Conservation (phyloP, 2,888 invertebrate genomes). For the Drosophila anomalata region DNA sequence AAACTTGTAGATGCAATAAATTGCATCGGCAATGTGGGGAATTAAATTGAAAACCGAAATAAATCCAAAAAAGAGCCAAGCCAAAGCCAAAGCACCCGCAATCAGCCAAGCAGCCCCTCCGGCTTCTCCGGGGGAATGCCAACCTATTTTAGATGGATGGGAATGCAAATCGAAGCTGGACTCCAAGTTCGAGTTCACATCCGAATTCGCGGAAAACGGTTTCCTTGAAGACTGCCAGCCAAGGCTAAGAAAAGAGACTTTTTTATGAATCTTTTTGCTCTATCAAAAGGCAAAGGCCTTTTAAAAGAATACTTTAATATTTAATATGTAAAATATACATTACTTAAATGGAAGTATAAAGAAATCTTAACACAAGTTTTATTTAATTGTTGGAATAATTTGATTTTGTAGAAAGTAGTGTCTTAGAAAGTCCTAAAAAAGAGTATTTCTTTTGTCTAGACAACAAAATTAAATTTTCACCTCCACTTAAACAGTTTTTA, state of each 20-base stretch:
- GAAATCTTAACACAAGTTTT: neutral
- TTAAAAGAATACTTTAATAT: too few relatives aligned
- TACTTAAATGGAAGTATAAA: neutral
- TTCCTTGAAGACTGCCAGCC: conserved; percentile 50
- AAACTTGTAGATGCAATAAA: conserved; percentile 47
- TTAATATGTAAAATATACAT: neutral
- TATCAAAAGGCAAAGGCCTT: neutral
- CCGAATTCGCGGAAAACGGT: conserved; percentile 31
- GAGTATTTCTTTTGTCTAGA: neutral
- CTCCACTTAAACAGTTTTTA: conserved; percentile 35
- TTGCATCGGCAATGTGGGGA: conserved; percentile 41
- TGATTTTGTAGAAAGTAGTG: too few relatives aligned
- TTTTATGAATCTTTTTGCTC: conserved; percentile 3
- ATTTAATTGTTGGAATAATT: neutral
- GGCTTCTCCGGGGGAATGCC: conserved; percentile 18
- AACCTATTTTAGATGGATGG: conserved; percentile 31
- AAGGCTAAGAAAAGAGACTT: conserved; percentile 21
- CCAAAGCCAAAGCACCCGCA: conserved; percentile 22
- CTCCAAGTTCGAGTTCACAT: conserved; percentile 47
- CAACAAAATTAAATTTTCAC: conserved; percentile 4
- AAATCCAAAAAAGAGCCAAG: neutral
- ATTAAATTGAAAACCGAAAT: conserved; percentile 20
- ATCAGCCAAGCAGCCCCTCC: conserved; percentile 14
- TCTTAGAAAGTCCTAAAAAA: neutral
- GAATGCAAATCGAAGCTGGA: conserved; percentile 45